These are phyloP conservation scores for Troides aeacus DNA, from an alignment of 2,888 invertebrate genomes.

Conservation along the genomic window DNA sequence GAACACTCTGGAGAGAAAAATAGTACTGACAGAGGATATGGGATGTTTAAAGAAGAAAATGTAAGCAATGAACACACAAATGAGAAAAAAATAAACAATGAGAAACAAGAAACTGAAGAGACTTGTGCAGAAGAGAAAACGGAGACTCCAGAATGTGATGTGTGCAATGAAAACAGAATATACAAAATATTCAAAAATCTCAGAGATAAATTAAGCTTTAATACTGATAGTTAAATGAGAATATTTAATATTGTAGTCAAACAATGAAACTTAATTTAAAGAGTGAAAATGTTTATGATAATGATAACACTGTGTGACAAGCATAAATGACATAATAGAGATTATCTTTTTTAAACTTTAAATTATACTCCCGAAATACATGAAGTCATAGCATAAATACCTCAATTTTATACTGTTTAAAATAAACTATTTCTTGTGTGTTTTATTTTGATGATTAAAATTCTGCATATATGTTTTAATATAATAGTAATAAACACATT, in stretches of 20 bases:
- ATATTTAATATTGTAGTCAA: neutral
- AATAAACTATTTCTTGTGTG: neutral
- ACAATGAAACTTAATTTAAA: neutral
- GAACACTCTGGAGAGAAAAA: neutral
- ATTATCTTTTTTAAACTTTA: slow-evolving; percentile 10
- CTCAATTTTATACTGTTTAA: neutral
- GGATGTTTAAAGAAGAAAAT: neutral
- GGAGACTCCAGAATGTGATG: slow-evolving; percentile 47
- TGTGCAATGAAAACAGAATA: slow-evolving; percentile 63
- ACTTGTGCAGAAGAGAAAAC: slow-evolving; percentile 26
- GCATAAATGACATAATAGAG: slow-evolving; percentile 15
- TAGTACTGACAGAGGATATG: neutral
- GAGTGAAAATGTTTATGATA: neutral
- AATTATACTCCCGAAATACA: neutral
- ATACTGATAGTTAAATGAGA: slow-evolving; percentile 33
- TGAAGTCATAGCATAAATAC: neutral
- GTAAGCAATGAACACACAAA: neutral
- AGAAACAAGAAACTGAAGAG: slow-evolving; percentile 22
- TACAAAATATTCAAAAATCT: slow-evolving; percentile 58
- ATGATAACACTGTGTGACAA: neutral
- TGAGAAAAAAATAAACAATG: slow-evolving; percentile 24
- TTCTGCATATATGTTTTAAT: too few species aligned
- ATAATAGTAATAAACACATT: too few species aligned
- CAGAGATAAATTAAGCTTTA: slow-evolving; percentile 61
- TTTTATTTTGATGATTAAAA: too few species aligned